Conservation (phyloP, 1,140 invertebrate genomes). For the Drosophila nikananu region DNA sequence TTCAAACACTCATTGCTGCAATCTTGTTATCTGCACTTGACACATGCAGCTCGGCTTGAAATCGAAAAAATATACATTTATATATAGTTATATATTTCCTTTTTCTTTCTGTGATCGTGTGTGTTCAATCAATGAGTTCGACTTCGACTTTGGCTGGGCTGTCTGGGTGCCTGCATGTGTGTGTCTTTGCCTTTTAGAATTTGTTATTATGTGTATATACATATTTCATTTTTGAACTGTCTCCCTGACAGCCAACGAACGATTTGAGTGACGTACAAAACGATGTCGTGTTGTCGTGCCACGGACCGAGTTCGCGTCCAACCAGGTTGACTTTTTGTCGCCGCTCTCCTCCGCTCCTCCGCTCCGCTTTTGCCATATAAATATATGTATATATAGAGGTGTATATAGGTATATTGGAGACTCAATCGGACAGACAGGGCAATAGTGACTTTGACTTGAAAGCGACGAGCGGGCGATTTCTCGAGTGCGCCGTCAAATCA, state of each 20-base stretch:
- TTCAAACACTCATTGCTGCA: background rate
- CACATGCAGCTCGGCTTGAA: background rate
- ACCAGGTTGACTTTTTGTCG: slow-evolving; percentile 73
- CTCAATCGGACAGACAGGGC: slow-evolving; percentile 50
- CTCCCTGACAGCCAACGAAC: slow-evolving; percentile 79
- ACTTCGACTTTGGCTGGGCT: slow-evolving; percentile 19
- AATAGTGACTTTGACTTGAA: slow-evolving; percentile 69
- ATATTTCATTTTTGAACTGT: slow-evolving; percentile 82
- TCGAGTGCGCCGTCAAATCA: slow-evolving; percentile 77
- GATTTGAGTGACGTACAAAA: slow-evolving; percentile 82
- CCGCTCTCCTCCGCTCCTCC: slow-evolving; percentile 53
- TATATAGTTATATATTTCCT: background rate
- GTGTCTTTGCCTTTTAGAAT: slow-evolving; percentile 76
- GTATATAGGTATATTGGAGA: slow-evolving; percentile 6
- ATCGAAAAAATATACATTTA: background rate
- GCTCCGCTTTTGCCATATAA: slow-evolving; percentile 44
- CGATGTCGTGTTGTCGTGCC: slow-evolving; percentile 83
- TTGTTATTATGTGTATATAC: slow-evolving; percentile 67
- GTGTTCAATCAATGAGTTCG: slow-evolving; percentile 55
- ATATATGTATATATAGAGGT: background rate
- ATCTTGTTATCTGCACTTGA: slow-evolving; percentile 15
- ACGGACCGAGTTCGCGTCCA: slow-evolving; percentile 41
- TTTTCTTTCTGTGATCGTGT: slow-evolving; percentile 26
- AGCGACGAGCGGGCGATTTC: slow-evolving; percentile 55
- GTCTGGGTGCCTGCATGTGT: slow-evolving; percentile 15